Conservation (phyloP, 2,888 invertebrate species). For the Metellina segmentata region DNA sequence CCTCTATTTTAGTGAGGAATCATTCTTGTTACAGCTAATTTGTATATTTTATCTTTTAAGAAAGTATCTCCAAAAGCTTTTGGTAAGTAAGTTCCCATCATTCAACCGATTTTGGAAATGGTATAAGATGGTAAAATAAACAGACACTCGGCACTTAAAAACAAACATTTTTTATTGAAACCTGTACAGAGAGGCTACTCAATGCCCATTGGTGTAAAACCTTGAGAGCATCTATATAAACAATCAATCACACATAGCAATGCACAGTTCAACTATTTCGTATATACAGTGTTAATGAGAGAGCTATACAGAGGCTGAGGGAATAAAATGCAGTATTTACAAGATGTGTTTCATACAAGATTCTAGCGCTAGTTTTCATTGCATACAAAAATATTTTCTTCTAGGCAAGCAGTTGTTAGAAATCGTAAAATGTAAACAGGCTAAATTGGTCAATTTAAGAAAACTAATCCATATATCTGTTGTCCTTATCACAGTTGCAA, state of each 20-base stretch:
- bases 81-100: too few species aligned
- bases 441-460: neutral
- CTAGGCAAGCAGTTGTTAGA: constrained; percentile 55
- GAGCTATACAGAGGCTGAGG: constrained; percentile 73
- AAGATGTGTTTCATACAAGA: constrained; percentile 61
- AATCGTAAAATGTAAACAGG: constrained; percentile 39
- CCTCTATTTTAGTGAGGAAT: too few species aligned
- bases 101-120: too few species aligned
- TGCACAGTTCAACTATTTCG: constrained; percentile 66
- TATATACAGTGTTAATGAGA: constrained; percentile 73
- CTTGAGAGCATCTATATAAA: constrained; percentile 75
- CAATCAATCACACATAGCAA: constrained; percentile 75
- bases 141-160: constrained; percentile 50
- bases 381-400: constrained; percentile 51
- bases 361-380: constrained; percentile 50
- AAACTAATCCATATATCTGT: neutral
- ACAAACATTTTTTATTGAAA: constrained; percentile 76
- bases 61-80: too few species aligned
- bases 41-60: too few species aligned
- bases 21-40: too few species aligned
- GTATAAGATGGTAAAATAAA: too few species aligned
- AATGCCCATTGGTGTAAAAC: constrained; percentile 74
- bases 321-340: constrained; percentile 74
- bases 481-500: constrained; percentile 15
- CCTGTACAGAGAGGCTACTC: constrained; percentile 76